Base-by-base conservation (phyloP, 1,140 invertebrate species). In the Zaprionus camerounensis region DNA sequence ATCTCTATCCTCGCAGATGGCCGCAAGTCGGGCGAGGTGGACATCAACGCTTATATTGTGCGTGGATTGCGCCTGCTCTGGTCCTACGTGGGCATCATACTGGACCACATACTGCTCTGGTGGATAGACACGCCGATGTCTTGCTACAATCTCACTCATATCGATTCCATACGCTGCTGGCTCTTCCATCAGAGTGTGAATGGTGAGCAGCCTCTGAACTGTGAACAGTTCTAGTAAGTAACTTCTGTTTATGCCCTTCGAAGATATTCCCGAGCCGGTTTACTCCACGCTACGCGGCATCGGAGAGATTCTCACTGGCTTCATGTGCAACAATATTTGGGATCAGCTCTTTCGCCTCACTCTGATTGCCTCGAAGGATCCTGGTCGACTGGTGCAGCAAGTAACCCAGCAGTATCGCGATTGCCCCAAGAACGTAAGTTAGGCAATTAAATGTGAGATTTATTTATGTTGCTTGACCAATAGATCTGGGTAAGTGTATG, bases 21-120 rank as follows among this genome's bases (percentile, higher is more conserved):
- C 94, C 24, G 82, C 91, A 49, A 94, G 93, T 71, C 65, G n/a
- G 82, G 63, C 3, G 59, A 79, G 5, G 74, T 91, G 28, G 91
- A 92, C 28, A 77, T 92, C 57, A 78, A 91, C 63, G 49, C 53
- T 0, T 92, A 88, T 49, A 84, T 92, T 22, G 72, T 82, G 24
- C 95, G 95, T 63, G 95, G 95, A 61, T 93, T 95, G 76, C 93
- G 94, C 76, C 91, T 95, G 6, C 86, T 96, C 17, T 97, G 96
- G 96, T 95, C 95, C 2, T 95, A 96, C 74, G 95, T 96, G 4
- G 96, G 96, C 4, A 95, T 95, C 49, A 96, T 95, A 84, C 92
- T 96, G 55, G 96, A 97, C 85, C 96, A 97, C 76, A 95, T 96
- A 5, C 93, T 97, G n/a, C 93, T 97, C 1, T 97, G 96, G 96